phyloP scores from a whole-genome alignment of 2,888 invertebrate genomes.

The Melikaiella ostensackeni region DNA sequence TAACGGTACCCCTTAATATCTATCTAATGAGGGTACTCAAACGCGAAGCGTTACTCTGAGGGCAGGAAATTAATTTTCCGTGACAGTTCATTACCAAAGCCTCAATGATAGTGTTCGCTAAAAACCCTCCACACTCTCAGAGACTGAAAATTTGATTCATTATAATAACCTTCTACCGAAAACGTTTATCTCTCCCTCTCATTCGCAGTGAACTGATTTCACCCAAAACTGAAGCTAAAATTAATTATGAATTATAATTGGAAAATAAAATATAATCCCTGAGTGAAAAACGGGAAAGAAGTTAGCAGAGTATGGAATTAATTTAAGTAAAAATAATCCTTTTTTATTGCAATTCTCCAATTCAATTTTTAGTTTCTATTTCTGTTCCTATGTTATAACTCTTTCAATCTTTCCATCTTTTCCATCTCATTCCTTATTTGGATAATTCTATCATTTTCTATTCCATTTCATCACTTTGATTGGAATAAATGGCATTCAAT shows the following conservation, averaged over 20 bases:
- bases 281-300: neutral
- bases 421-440: too few relatives aligned
- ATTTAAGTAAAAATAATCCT: too few relatives aligned
- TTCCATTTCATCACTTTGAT: too few relatives aligned
- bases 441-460: too few relatives aligned
- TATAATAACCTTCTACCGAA: neutral
- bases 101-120: neutral
- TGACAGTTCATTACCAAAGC: constrained; percentile 15
- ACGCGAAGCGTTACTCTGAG: neutral
- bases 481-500: too few relatives aligned
- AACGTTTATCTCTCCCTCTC: neutral
- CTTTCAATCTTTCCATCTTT: too few relatives aligned
- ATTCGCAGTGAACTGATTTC: neutral
- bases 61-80: constrained; percentile 24
- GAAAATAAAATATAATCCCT: neutral
- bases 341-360: too few relatives aligned
- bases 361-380: too few relatives aligned
- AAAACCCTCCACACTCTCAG: neutral
- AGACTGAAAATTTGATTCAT: neutral
- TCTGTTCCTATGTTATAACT: too few relatives aligned
- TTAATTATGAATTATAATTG: neutral
- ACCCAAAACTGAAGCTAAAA: neutral
- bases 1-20: neutral
- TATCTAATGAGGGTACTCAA: constrained; percentile 17
- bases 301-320: too few relatives aligned